Conservation (phyloP, 2,888 invertebrate species). For the Acanthosoma haemorrhoidale region DNA sequence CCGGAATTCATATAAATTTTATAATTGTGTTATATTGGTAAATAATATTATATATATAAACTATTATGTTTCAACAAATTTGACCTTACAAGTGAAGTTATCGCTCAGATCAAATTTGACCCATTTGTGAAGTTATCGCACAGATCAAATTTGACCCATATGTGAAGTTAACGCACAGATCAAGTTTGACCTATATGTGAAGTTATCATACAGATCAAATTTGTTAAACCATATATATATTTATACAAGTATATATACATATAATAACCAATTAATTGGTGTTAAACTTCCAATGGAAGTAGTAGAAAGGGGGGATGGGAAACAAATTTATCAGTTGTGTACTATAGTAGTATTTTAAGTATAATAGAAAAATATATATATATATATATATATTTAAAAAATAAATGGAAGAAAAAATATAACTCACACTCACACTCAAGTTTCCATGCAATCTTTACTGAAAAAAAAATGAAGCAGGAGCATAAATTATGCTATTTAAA, state of each 20-base stretch:
- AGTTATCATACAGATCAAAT: constrained; percentile 27
- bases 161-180: no score
- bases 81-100: not conserved
- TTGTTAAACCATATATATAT: constrained; percentile 32
- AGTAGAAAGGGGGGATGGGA: constrained; percentile 28
- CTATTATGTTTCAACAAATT: constrained; percentile 23
- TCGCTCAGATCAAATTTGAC: no score
- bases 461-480: constrained; percentile 28
- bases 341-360: constrained; percentile 35
- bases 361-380: constrained; percentile 24
- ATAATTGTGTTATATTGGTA: constrained; percentile 16
- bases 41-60: constrained; percentile 16
- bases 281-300: constrained; percentile 33
- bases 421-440: constrained; percentile 18
- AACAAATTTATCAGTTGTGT: constrained; percentile 34
- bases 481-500: constrained; percentile 27
- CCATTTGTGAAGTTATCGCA: no score
- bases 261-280: constrained; percentile 35
- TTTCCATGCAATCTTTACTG: constrained; percentile 34
- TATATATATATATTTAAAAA: constrained; percentile 15
- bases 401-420: constrained; percentile 29
- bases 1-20: constrained; percentile 11
- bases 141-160: no score
- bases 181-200: no score
- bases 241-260: constrained; percentile 30